A percentile compares a stretch with the other conserved stretches of the same genome.
These are phyloP conservation scores for Calephelis virginiensis DNA, from an alignment of 1,140 invertebrate genomes.

Conservation along the genomic window DNA sequence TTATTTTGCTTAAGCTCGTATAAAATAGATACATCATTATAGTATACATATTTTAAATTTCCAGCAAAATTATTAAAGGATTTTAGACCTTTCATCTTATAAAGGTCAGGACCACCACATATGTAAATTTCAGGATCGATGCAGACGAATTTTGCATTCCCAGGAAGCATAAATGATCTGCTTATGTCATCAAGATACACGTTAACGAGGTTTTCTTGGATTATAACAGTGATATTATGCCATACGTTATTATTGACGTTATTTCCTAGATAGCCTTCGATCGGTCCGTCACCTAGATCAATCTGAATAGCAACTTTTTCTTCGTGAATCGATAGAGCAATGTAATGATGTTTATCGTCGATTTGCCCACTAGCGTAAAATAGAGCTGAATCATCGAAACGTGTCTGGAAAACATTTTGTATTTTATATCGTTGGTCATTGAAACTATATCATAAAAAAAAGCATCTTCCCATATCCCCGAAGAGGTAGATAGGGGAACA, in stretches of 20 bases:
- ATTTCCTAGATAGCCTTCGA: constrained; percentile 83
- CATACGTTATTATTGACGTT: constrained; percentile 87
- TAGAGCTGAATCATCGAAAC: constrained; percentile 91
- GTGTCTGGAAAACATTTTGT: constrained; percentile 79
- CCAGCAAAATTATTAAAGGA: constrained; percentile 90
- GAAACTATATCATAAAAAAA: no score
- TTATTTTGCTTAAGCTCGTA: constrained; percentile 90
- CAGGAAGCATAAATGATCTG: constrained; percentile 84
- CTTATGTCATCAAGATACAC: constrained; percentile 87
- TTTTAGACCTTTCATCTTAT: constrained; percentile 86
- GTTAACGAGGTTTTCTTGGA: constrained; percentile 85
- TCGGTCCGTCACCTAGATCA: constrained; percentile 89
- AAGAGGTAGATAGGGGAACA: no score
- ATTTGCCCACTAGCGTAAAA: constrained; percentile 94
- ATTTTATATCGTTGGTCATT: no score
- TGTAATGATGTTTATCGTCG: constrained; percentile 87
- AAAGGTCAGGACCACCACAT: constrained; percentile 88
- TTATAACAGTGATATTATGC: constrained; percentile 93
- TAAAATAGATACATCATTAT: constrained; percentile 93
- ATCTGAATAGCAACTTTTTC: constrained; percentile 88
- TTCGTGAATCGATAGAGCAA: constrained; percentile 89
- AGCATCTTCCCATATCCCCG: no score
- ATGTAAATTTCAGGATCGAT: constrained; percentile 96
- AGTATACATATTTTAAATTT: constrained; percentile 94
- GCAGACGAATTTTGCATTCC: constrained; percentile 87